phyloP scores from a whole-genome alignment of 2,797 vertebrate species.

The Clarias platycephalus region DNA sequence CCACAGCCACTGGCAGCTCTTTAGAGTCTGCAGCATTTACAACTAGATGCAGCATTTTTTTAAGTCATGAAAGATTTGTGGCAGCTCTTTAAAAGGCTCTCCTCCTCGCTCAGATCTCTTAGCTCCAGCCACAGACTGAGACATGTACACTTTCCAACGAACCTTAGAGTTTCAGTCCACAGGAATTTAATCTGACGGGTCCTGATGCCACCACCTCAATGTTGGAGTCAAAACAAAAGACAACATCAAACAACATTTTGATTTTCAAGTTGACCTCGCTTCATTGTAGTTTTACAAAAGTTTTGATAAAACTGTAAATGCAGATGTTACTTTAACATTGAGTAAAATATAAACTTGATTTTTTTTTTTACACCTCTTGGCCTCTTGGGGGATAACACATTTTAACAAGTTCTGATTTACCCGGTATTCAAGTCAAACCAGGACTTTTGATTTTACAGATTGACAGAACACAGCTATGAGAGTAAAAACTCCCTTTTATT shows the following conservation, averaged over 20 bases:
- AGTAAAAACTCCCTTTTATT: too few relatives aligned
- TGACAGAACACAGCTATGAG: too few relatives aligned
- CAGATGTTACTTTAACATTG: too few relatives aligned
- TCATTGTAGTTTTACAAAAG: neutral
- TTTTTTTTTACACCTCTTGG: too few relatives aligned
- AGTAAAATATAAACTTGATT: too few relatives aligned
- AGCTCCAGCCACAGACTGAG: neutral
- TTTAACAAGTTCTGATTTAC: too few relatives aligned
- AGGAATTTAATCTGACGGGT: neutral
- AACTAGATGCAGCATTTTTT: conserved; percentile 58
- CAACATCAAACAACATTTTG: neutral
- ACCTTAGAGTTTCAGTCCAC: neutral
- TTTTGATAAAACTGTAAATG: neutral
- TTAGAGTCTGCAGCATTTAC: conserved; percentile 61
- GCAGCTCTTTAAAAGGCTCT: conserved; percentile 60
- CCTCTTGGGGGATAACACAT: too few relatives aligned
- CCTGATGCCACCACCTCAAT: neutral
- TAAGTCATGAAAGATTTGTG: conserved; percentile 65
- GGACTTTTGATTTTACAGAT: too few relatives aligned
- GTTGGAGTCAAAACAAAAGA: neutral
- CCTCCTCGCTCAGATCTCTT: conserved; percentile 6
- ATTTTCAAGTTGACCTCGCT: neutral
- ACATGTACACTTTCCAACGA: conserved; percentile 21
- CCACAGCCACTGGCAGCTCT: conserved; percentile 44
- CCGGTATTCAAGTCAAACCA: too few relatives aligned